Evolutionary conservation across 1,140 invertebrate genomes (phyloP).

Genomic region (Drosophila tristis): DNA sequence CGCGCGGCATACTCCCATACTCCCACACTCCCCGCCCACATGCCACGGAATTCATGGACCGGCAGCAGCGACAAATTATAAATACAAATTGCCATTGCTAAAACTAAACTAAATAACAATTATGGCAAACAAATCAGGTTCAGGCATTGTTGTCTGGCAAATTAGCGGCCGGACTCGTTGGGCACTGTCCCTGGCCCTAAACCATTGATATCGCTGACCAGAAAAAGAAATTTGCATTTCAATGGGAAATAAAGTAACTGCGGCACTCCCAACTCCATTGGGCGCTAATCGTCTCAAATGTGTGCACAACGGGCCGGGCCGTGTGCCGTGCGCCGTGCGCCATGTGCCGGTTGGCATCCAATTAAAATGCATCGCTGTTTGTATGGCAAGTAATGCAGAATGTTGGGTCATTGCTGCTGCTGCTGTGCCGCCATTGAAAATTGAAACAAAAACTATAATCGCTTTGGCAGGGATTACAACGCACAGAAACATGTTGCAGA

Average conservation of each 20-base stretch:
- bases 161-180: slow-evolving; percentile 21
- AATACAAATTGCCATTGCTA: slow-evolving; percentile 35
- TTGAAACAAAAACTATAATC: slow-evolving; percentile 69
- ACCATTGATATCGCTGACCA: slow-evolving; percentile 50
- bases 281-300: slow-evolving; percentile 57
- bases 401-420: background rate
- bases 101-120: slow-evolving; percentile 69
- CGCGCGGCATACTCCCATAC: background rate
- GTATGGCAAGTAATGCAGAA: slow-evolving; percentile 50
- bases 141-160: slow-evolving; percentile 24
- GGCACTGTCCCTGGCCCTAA: background rate
- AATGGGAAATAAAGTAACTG: slow-evolving; percentile 68
- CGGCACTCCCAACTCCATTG: slow-evolving; percentile 51
- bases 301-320: background rate
- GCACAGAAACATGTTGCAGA: slow-evolving; percentile 47
- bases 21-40: background rate
- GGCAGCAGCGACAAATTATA: slow-evolving; percentile 54
- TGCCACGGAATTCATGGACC: slow-evolving; percentile 25
- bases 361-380: slow-evolving; percentile 66
- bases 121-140: slow-evolving; percentile 56
- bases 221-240: slow-evolving; percentile 52
- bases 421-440: slow-evolving; percentile 40
- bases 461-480: slow-evolving; percentile 64
- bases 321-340: too few relatives aligned
- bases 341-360: slow-evolving; percentile 49